Evolutionary conservation across 2,888 invertebrate species (phyloP), one percentile per base, ranked within the genome.

Genomic region (Subacronicta megacephala): DNA sequence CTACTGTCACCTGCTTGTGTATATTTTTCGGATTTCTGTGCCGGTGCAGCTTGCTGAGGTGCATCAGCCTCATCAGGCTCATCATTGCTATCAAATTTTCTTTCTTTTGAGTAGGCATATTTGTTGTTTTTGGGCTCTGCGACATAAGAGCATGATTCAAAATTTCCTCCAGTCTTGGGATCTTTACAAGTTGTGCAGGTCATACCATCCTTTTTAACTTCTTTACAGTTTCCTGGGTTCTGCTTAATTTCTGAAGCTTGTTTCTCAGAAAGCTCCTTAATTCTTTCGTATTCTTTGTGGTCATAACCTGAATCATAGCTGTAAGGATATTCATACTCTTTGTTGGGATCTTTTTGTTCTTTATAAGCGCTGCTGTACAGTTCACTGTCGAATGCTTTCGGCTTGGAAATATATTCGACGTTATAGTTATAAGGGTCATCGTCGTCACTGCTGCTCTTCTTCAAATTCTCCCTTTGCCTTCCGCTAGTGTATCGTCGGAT

Each of bases 121-220:
- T 95, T 95, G 82, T 97, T 96, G 63, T 96, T 96, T 76, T 95
- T 95, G 0, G 97, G 97, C 62, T 96, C 95, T 0, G 96, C 96
- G 9, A 96, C 96, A 84, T 97, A 98, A 0, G 97, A 96, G 82
- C 98, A 98, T 12, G 96, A 96, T 83, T 98, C 97, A 65, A 96
- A 97, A 60, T 96, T 96, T 23, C 96, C 97, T 40, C 97, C 97
- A 1, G 96, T 96, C 81, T 96, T 96, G 1, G 96, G 95, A 80
- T 97, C 96, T 71, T 96, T 96, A 79, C 98, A 98, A 1, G 97
- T 94, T 65, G 95, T 95, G 82, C 97, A 97, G 10, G 95, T 94
- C 95, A 96, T 95, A 3, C 95, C 95, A 64, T 96, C 95, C 75
- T 94, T 96, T 44, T 95, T 87, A 0, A 96, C 95, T 78, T 96